Conservation (phyloP, 2,888 invertebrate genomes). For the Brenthis daphne region DNA sequence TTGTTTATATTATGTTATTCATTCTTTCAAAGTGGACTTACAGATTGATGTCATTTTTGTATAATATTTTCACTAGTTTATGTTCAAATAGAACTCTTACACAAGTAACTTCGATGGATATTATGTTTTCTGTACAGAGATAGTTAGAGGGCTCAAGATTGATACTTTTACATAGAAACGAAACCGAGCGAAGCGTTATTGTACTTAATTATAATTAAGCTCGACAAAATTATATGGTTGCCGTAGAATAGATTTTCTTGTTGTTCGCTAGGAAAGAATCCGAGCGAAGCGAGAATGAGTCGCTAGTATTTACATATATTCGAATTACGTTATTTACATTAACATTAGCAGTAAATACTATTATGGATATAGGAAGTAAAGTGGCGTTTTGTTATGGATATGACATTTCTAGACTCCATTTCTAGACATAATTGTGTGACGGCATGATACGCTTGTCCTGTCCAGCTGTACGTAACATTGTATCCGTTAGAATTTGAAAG, state of each 20-base stretch:
- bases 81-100: no score
- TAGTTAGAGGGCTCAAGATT: no score
- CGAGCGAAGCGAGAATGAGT: background rate
- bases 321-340: background rate
- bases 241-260: no score
- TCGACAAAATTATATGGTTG: no score
- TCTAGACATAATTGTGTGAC: conserved; percentile 16
- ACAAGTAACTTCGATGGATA: no score
- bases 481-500: conserved; percentile 19
- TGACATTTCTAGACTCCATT: background rate
- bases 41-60: no score
- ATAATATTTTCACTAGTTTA: no score
- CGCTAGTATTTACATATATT: background rate
- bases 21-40: no score
- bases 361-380: conserved; percentile 9
- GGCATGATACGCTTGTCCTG: conserved; percentile 10
- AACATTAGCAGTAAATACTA: background rate
- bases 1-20: no score
- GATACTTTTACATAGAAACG: no score
- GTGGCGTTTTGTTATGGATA: background rate
- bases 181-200: background rate
- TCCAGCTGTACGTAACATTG: background rate
- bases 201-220: no score
- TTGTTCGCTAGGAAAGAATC: background rate
- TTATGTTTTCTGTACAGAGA: no score